Conservation (phyloP, 2,113 vertebrate genomes). For the Microcebus jonahi region DNA sequence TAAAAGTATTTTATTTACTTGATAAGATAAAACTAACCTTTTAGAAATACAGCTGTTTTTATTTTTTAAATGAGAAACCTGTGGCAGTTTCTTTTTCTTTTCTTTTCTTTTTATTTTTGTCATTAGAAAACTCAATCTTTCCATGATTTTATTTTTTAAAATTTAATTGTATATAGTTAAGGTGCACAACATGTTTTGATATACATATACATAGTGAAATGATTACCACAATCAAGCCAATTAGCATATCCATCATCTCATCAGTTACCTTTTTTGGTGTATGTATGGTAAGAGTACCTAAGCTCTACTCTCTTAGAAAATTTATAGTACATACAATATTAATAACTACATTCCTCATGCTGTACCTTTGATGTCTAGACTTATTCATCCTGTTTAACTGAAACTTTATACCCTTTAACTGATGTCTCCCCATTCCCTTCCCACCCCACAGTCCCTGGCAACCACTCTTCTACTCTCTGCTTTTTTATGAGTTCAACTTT, state of each 20-base stretch:
- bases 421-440: background rate
- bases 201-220: background rate
- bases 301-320: background rate
- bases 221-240: background rate
- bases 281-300: background rate
- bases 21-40: background rate
- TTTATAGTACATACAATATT: background rate
- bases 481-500: background rate
- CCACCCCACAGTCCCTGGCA: background rate
- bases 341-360: background rate
- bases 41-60: constrained; percentile 1
- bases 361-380: background rate
- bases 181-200: background rate
- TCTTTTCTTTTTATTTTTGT: background rate
- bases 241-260: background rate
- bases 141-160: background rate
- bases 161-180: background rate
- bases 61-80: background rate
- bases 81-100: background rate
- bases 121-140: background rate
- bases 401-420: background rate
- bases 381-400: background rate
- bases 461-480: background rate
- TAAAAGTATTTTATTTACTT: background rate
- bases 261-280: background rate